Percentiles rank a stretch among this genome's conserved stretches.
phyloP scores from a whole-genome alignment of 2,113 vertebrate species.

The Epinephelus lanceolatus region DNA sequence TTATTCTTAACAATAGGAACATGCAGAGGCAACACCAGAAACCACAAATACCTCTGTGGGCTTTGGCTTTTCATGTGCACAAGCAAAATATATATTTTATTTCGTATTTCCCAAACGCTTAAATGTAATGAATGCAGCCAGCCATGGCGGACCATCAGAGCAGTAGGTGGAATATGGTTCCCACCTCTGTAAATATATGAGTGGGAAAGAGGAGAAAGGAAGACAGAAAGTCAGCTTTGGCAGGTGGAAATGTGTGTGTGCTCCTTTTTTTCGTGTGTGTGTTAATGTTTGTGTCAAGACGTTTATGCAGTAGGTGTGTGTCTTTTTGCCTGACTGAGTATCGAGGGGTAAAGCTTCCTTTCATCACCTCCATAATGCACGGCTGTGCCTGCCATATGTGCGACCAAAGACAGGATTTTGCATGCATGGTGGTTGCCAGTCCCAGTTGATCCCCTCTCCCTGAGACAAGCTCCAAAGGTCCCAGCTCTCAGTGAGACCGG shows the following conservation, averaged over 20 bases:
- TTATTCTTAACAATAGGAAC: not conserved
- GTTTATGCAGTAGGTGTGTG: not conserved
- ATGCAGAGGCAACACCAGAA: not conserved
- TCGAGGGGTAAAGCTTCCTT: constrained; percentile 35
- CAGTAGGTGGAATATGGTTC: not conserved
- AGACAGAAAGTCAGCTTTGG: not conserved
- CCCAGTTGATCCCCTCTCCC: constrained; percentile 61
- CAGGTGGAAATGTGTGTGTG: constrained; percentile 3
- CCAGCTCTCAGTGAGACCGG: constrained; percentile 53
- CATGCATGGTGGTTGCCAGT: constrained; percentile 61
- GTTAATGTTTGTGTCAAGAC: not conserved
- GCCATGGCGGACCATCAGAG: not conserved
- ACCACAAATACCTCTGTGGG: not conserved
- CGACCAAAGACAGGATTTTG: constrained; percentile 61
- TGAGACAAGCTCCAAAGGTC: constrained; percentile 62
- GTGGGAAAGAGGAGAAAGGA: too few relatives aligned
- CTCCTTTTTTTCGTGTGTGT: not conserved
- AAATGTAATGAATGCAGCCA: not conserved
- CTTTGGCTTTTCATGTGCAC: not conserved
- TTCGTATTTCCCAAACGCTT: not conserved
- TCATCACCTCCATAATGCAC: constrained; percentile 56
- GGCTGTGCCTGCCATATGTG: constrained; percentile 55
- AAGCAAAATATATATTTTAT: not conserved
- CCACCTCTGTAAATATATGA: not conserved
- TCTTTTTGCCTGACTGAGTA: constrained; percentile 21